phyloP scores from a whole-genome alignment of 2,888 invertebrate genomes.

The Hirtodrosophila cameraria region DNA sequence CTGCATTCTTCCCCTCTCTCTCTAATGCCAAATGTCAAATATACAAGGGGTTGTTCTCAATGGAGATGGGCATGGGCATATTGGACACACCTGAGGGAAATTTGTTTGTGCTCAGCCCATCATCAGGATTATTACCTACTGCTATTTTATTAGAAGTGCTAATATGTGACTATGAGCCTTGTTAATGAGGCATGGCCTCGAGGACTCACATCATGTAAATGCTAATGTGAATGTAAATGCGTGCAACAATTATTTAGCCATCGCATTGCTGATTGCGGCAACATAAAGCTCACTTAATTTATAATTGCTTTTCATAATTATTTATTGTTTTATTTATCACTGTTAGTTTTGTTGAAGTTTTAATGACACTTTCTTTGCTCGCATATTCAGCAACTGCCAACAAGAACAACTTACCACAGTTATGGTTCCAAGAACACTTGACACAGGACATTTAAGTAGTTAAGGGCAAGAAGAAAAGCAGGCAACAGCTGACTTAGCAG shows the following conservation, averaged over 20 bases:
- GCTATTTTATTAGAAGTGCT: slow-evolving; percentile 31
- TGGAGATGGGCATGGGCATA: no score
- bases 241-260: neutral
- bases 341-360: slow-evolving; percentile 7
- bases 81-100: no score
- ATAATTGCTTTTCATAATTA: slow-evolving; percentile 58
- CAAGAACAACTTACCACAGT: no score
- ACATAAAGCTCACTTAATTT: slow-evolving; percentile 1
- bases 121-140: neutral
- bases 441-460: no score
- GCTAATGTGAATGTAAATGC: no score
- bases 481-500: neutral
- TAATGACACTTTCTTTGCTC: no score
- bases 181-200: slow-evolving; percentile 18
- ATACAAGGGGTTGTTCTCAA: no score
- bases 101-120: no score
- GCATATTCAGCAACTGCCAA: slow-evolving; percentile 9
- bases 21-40: no score
- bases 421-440: no score
- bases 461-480: no score
- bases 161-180: slow-evolving; percentile 47
- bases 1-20: no score
- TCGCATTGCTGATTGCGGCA: slow-evolving; percentile 9
- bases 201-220: neutral
- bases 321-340: slow-evolving; percentile 55